These are phyloP conservation scores for Rhingia rostrata DNA, from an alignment of 2,888 invertebrate species.

Conservation along the genomic window DNA sequence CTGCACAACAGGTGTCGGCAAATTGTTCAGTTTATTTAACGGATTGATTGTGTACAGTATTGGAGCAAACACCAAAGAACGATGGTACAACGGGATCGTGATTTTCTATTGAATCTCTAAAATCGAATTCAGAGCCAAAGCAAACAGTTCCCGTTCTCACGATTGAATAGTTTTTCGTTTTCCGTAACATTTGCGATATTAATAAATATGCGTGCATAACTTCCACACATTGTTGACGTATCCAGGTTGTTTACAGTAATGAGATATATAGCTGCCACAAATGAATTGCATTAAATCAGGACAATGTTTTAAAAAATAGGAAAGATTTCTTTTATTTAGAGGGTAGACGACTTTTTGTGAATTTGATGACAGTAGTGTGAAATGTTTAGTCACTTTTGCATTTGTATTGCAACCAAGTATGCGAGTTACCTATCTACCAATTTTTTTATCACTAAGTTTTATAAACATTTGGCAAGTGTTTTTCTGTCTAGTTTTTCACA, in stretches of 20 bases:
- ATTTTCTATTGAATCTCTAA: background rate
- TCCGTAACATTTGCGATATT: background rate
- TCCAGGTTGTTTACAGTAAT: no score
- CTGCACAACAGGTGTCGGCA: constrained; percentile 44
- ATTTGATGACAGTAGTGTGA: no score
- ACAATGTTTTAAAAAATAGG: background rate
- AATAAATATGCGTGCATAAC: background rate
- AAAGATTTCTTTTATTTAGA: no score
- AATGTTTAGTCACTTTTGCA: no score
- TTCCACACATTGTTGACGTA: background rate
- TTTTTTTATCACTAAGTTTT: no score
- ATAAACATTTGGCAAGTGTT: no score
- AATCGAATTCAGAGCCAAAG: background rate
- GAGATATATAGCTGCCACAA: no score
- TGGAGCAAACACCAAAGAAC: constrained; percentile 37
- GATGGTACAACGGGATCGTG: background rate
- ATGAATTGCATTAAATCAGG: background rate
- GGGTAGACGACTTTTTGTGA: no score
- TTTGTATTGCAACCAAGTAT: no score
- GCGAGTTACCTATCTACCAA: no score
- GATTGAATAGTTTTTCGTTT: background rate
- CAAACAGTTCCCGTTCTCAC: background rate
- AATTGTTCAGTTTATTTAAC: constrained; percentile 51
- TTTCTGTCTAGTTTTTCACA: no score
- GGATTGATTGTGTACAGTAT: constrained; percentile 49